Conservation (phyloP, 1,140 invertebrate genomes). For the Drosophila cardini region DNA sequence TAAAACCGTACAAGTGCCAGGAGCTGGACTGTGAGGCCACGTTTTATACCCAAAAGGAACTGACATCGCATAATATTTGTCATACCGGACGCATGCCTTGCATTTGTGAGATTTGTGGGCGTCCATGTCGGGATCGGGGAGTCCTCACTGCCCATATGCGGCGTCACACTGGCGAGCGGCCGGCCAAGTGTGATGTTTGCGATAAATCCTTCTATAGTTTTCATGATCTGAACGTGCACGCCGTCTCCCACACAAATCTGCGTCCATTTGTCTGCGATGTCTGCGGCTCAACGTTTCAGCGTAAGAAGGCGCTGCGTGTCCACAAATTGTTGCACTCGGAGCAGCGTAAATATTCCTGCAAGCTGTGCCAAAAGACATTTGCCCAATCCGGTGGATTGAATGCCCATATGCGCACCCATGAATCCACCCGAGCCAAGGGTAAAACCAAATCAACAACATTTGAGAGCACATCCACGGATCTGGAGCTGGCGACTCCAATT, state of each 20-base stretch:
- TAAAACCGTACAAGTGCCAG: constrained; percentile 74
- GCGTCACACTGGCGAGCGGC: constrained; percentile 90
- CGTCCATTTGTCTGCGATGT: constrained; percentile 85
- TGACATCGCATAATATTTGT: constrained; percentile 74
- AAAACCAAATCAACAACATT: constrained; percentile 28
- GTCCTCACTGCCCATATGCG: constrained; percentile 89
- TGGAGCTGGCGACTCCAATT: neutral
- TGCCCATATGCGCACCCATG: constrained; percentile 86
- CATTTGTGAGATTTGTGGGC: constrained; percentile 77
- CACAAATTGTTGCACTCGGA: constrained; percentile 85
- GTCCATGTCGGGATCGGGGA: constrained; percentile 71
- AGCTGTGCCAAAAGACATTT: constrained; percentile 86
- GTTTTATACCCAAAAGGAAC: constrained; percentile 77
- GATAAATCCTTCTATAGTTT: constrained; percentile 75
- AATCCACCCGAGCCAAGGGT: constrained; percentile 33
- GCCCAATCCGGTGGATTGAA: constrained; percentile 87
- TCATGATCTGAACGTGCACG: constrained; percentile 82
- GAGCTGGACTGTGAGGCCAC: constrained; percentile 60
- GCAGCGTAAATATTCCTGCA: constrained; percentile 86
- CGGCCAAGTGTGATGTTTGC: constrained; percentile 88
- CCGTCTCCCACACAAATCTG: constrained; percentile 85
- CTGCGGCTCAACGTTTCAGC: constrained; percentile 84
- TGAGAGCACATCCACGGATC: neutral
- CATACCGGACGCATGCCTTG: constrained; percentile 76
- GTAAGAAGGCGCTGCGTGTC: constrained; percentile 76